Base-by-base conservation (phyloP, 2,888 invertebrate species). In the Zhuqinia jingwanae region DNA sequence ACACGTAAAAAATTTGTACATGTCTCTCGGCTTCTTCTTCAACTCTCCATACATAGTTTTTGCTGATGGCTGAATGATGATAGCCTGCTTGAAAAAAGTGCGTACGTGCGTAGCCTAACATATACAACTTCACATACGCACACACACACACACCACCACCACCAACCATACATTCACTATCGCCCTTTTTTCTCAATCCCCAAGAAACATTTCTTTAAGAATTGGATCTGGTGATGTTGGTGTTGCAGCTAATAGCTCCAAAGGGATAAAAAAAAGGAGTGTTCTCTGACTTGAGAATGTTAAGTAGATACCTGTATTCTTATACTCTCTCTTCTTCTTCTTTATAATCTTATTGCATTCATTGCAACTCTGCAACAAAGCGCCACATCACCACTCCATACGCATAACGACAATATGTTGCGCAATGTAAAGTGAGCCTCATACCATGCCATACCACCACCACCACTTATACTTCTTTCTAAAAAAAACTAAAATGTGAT, bases 51-150 rank as follows among this genome's bases (percentile, higher is more conserved):
- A 42, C 68, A 68, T 45, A 60, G 15, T 30, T n/a, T 68, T 13
- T 56, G 22, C 25, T 79, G 79, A 70, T 79, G 79, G 45, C n/a
- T 60, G 22, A 27, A 60, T 65, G 60, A 60, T 68, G 82, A 75
- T 75, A 75, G 73, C 42, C 63, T 63, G 50, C 65, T 83, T 65
- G 83, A 36, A 47, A 76, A 53, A 76, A 83, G 53, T 83, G 83
- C 83, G 83, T 83, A 83, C 83, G 83, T 83, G 83, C 83, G 83
- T 76, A 53, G 83, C 76, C 53, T 76, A 30, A 30, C 13, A 30
- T 17, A 53, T 58, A 25, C 20, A 25, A 30, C 68, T 30, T 25
- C 25, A 27, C 42, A 76, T 36, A 73, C 13, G 22, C 36, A 65
- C 36, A 53, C 50, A 78, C 17, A 25, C 13, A 53, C 0, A 53